Base-by-base conservation (phyloP, 2,113 vertebrate species). In the Melanerpes formicivorus region DNA sequence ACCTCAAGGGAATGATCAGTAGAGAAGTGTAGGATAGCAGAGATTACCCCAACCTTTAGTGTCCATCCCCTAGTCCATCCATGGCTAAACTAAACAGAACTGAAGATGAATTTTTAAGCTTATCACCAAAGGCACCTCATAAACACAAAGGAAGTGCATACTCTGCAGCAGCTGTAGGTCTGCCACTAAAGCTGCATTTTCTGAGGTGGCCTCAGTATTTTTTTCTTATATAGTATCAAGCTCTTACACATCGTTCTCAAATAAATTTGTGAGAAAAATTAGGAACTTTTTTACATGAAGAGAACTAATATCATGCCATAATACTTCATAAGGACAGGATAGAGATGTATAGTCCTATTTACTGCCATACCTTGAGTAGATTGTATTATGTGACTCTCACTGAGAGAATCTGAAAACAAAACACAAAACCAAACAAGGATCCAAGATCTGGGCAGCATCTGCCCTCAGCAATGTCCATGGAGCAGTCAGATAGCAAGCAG, bases 41-140 rank as follows among this genome's bases (percentile, higher is more conserved):
- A 8, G 14, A 81, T 62, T 80, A 93, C 11, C 37, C 22, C 40
- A 90, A 58, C 46, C 26, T 27, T 88, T 40, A 81, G 66, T 90
- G 85, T 84, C n/a, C 32, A 91, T 54, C 87, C 70, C 48, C 48
- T 77, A 90, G 85, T 44, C 88, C 88, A 82, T 9, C 2, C 34
- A 66, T 11, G 54, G 14, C 50, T 93, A 87, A 72, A 40, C 18
- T 27, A 96, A 96, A 90, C 22, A 72, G 59, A 92, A 74, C n/a
- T 27, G 46, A 94, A 95, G 62, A 80, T 85, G 27, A 87, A 90
- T 92, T 94, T 94, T 95, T 87, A 84, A 87, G 44, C 66, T 94
- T 83, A 83, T 74, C 60, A 80, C 29, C 60, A 86, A 95, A 87
- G 90, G 66, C 29, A 88, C 18, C 34, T 46, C 78, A 81, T 90